These are phyloP conservation scores for Tupaia chinensis DNA, from an alignment of 2,113 vertebrate genomes.

Conservation along the genomic window DNA sequence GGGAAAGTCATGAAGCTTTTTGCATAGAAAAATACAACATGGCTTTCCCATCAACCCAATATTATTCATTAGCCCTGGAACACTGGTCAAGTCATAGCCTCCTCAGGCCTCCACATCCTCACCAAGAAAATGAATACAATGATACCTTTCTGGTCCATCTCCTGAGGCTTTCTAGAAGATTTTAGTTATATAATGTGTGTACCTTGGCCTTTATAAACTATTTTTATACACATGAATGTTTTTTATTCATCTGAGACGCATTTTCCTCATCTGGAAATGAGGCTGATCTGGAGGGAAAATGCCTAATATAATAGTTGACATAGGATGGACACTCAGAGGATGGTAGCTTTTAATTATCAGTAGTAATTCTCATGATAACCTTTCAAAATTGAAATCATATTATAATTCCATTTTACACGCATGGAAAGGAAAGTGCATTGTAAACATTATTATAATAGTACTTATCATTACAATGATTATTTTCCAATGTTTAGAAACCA, in stretches of 20 bases:
- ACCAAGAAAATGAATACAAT: background rate
- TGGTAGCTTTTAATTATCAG: background rate
- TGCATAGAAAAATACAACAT: no score
- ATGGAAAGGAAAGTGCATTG: background rate
- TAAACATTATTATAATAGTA: background rate
- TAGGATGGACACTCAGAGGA: background rate
- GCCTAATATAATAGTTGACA: background rate
- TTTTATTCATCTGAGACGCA: background rate
- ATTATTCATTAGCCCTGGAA: background rate
- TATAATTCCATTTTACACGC: background rate
- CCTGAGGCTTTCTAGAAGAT: background rate
- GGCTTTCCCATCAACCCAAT: no score
- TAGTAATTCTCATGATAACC: background rate
- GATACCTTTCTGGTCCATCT: background rate
- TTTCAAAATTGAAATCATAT: background rate
- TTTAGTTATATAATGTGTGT: background rate
- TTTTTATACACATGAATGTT: background rate
- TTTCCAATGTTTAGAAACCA: slow-evolving; percentile 38
- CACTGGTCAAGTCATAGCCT: background rate
- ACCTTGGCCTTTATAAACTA: background rate
- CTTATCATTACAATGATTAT: background rate
- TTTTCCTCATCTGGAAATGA: slow-evolving; percentile 30
- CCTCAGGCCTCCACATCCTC: background rate
- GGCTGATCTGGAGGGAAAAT: background rate
- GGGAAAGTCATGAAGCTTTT: no score